Base-by-base conservation (phyloP, 2,113 vertebrate species). In the Malurus cyaneus region DNA sequence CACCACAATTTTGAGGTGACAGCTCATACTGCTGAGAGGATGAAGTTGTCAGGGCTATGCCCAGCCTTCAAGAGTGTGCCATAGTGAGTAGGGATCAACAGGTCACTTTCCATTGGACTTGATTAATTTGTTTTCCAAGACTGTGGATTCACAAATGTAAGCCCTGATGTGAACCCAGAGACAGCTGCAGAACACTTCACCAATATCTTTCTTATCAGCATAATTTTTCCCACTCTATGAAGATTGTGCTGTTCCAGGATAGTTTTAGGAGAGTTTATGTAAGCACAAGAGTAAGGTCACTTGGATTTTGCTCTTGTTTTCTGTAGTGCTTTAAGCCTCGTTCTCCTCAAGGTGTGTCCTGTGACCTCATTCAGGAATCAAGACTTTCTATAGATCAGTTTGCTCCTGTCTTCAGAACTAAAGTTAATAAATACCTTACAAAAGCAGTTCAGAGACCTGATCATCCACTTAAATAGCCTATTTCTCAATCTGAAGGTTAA, bases 1-100 rank as follows among this genome's bases (percentile, higher is more conserved):
- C 39, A 21, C 32, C 16, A n/a, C 11, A 34, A 66, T 14, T 65
- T 25, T 54, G 29, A 60, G 20, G 18, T 25, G 47, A 53, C 17
- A 67, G 16, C 31, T 67, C 32, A 34, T 0, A 0, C 8, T 77
- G 19, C 50, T 2, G 1, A 53, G 8, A 36, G 12, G n/a, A 50
- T 8, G 24, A 57, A 53, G 8, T 21, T 81, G 39, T 21, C 54
- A 77, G 57, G 23, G 19, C 52, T 74, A 6, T 32, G 19, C 17
- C 21, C 44, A 36, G 24, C 42, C 42, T 86, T 64, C 32, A 28
- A 26, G 18, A 25, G 14, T 6, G 26, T 67, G 52, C 32, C 4
- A 5, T 7, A 46, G 53, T 5, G 15, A 14, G 44, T 52, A 28
- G 54, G 41, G 72, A 60, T 13, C 24, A 89, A 78, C 17, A 34